Evolutionary conservation across 2,888 invertebrate species (phyloP), one percentile per base, ranked within the genome.

Genomic region (Drosophila aldrichi): DNA sequence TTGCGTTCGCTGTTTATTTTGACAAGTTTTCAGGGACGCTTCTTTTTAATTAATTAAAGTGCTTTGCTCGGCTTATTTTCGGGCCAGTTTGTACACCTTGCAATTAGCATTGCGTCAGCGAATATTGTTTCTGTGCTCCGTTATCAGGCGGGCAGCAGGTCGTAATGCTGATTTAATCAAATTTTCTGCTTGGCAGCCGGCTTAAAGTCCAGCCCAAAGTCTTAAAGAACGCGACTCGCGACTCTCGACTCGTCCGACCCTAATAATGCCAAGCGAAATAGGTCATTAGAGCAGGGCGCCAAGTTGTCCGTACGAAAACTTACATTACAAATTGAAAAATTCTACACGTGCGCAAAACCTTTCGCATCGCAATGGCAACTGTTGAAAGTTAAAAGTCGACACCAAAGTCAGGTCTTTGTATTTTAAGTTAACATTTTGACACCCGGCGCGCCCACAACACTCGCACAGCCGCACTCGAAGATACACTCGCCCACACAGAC

Each of bases 361-460:
- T 63, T 65, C 56, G 57, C 70, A 60, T 43, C 58, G 71, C 78
- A 36, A 9, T 51, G 73, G 73, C 59, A 83, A 78, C 66, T 71
- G 84, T 71, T 87, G 71, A 74, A 74, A 83, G 79, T 79, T 83
- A 71, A 74, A 87, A 84, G 87, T 84, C 89, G 69, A 82, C 78
- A 75, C 78, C 65, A 62, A 67, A 79, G 81, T 79, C 84, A 81
- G 81, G 77, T 71, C 79, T 77, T 79, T 77, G 89, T 77, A 89
- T 89, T 89, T 89, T 89, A 83, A 89, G 81, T 87, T 84, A 88
- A 79, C 85, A 69, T 85, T 89, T 80, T 85, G 85, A 88, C 85
- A 85, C 85, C 85, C 64, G 41, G 72, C 68, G 65, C 32, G 9
- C 49, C 44, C 49, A 44, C 56, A 43, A 56, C 36, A 41, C 48